phyloP scores from a whole-genome alignment of 2,888 invertebrate genomes.

The Stenoptilia bipunctidactyla region DNA sequence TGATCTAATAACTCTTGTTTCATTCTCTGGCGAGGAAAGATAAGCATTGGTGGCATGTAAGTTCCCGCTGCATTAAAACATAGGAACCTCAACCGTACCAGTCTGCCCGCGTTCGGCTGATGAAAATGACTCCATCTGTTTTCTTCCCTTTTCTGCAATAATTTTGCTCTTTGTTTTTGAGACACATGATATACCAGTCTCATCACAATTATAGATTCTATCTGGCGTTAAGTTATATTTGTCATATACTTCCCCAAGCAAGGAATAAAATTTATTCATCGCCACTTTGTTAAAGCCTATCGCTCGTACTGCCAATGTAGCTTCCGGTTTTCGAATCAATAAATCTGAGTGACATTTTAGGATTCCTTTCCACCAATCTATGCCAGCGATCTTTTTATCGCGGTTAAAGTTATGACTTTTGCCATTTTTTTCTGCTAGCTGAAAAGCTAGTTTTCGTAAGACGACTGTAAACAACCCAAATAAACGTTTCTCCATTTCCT shows the following conservation, averaged over 20 bases:
- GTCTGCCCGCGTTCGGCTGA: constrained; percentile 24
- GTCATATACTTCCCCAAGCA: constrained; percentile 12
- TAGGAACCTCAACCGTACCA: constrained; percentile 19
- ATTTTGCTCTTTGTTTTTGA: constrained; percentile 12
- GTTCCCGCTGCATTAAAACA: constrained; percentile 21
- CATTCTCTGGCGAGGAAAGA: constrained; percentile 23
- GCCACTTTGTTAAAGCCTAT: constrained; percentile 4
- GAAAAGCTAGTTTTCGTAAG: constrained; percentile 8
- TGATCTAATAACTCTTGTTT: constrained; percentile 21
- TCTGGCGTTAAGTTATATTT: constrained; percentile 19
- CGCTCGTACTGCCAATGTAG: too few species aligned
- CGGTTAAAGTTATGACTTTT: constrained; percentile 9
- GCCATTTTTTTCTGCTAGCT: constrained; percentile 10
- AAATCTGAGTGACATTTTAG: constrained; percentile 13
- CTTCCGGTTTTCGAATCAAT: constrained; percentile 8
- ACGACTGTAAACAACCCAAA: constrained; percentile 13
- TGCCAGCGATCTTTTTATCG: constrained; percentile 10
- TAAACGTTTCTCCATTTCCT: constrained; percentile 11
- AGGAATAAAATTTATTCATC: constrained; percentile 2
- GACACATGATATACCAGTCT: constrained; percentile 23
- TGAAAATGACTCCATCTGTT: constrained; percentile 20
- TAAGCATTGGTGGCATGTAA: constrained; percentile 23
- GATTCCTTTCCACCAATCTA: constrained; percentile 14
- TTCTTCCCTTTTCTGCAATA: constrained; percentile 13
- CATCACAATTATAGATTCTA: constrained; percentile 24